Evolutionary conservation across 1,140 invertebrate genomes (phyloP).

Genomic region (Agraylea sexmaculata): DNA sequence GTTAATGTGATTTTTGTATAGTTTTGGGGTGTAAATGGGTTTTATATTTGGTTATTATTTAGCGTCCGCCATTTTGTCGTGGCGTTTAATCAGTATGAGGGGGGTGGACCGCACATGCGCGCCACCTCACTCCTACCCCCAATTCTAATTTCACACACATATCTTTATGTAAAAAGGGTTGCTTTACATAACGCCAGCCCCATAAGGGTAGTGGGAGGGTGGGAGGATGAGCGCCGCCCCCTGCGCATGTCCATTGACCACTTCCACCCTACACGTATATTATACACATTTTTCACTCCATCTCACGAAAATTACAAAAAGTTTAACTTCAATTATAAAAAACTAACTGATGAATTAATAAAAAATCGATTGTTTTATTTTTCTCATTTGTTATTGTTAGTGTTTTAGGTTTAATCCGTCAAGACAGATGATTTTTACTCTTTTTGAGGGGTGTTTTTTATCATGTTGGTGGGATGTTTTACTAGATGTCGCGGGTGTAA

Average conservation of each 20-base stretch:
- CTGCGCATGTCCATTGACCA: too few species aligned
- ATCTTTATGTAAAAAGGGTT: slow-evolving; percentile 22
- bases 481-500: too few species aligned
- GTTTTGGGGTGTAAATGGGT: too few species aligned
- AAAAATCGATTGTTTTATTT: slow-evolving; percentile 3
- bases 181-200: slow-evolving; percentile 12
- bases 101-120: slow-evolving; percentile 10
- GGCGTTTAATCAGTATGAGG: slow-evolving; percentile 9
- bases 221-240: neutral
- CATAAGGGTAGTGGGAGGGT: slow-evolving; percentile 8
- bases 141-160: slow-evolving; percentile 18
- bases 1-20: too few species aligned
- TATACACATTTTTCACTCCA: neutral
- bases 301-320: neutral
- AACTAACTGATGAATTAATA: neutral
- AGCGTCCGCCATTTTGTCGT: slow-evolving; percentile 18
- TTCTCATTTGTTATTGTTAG: too few species aligned
- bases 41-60: slow-evolving; percentile 13
- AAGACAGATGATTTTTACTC: neutral
- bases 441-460: too few species aligned
- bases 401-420: neutral
- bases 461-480: too few species aligned
- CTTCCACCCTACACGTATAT: neutral
- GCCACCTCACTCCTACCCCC: slow-evolving; percentile 1
- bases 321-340: neutral